Conservation (phyloP, 2,113 vertebrate genomes). For the Malurus melanocephalus region DNA sequence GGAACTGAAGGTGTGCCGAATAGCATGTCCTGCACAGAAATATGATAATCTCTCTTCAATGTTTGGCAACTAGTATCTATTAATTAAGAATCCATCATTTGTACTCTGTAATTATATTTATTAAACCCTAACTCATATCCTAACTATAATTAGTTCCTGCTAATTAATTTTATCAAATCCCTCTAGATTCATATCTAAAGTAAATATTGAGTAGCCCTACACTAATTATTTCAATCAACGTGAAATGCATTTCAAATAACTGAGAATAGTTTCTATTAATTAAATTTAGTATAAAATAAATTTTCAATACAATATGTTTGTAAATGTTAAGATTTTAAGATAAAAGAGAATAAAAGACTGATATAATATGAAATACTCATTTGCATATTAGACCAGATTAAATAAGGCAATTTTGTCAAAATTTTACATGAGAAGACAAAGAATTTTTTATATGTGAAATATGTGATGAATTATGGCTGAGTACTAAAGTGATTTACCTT, state of each 20-base stretch:
- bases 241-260: conserved; percentile 74
- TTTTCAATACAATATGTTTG: conserved; percentile 65
- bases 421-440: neutral
- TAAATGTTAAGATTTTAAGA: conserved; percentile 52
- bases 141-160: conserved; percentile 81
- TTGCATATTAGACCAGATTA: neutral
- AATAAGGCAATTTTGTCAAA: neutral
- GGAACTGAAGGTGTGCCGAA: conserved; percentile 49
- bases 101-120: conserved; percentile 80
- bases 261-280: conserved; percentile 73
- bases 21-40: conserved; percentile 71
- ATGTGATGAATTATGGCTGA: neutral
- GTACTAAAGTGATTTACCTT: neutral
- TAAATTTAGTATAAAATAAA: conserved; percentile 73
- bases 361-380: neutral
- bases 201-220: conserved; percentile 83
- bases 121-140: conserved; percentile 80
- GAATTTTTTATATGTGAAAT: neutral
- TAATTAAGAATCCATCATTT: conserved; percentile 78
- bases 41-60: conserved; percentile 71
- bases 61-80: conserved; percentile 77
- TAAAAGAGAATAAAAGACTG: neutral
- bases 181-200: conserved; percentile 79
- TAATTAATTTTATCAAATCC: conserved; percentile 84
- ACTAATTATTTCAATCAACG: conserved; percentile 81